Evolutionary conservation across 1,140 invertebrate genomes (phyloP).

Genomic region (Brachionus sp.): DNA sequence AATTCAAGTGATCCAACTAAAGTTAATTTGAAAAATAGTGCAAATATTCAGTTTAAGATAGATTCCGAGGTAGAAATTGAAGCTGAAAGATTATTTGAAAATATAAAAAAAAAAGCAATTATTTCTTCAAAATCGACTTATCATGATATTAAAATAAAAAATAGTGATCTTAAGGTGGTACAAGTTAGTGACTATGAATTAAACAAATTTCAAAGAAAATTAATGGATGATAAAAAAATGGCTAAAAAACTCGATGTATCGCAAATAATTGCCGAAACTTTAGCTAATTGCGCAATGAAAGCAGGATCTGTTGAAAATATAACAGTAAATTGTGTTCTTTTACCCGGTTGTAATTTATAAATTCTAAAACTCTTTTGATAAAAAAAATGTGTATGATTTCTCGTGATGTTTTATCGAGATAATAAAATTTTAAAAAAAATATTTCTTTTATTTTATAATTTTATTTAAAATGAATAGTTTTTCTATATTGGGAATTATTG

Average conservation of each 20-base stretch:
- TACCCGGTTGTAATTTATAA: slow-evolving; percentile 44
- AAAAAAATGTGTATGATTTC: neutral
- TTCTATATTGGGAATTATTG: neutral
- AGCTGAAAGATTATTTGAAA: neutral
- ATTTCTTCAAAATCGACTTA: neutral
- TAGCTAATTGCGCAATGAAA: neutral
- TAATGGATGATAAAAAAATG: slow-evolving; percentile 26
- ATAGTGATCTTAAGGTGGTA: neutral
- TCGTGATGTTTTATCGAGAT: slow-evolving; percentile 8
- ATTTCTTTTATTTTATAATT: neutral
- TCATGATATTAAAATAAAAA: neutral
- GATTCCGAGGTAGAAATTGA: neutral
- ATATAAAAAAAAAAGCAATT: neutral
- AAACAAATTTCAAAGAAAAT: neutral
- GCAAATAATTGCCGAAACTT: neutral
- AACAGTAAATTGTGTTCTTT: slow-evolving; percentile 35
- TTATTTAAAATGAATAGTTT: neutral
- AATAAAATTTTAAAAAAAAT: neutral
- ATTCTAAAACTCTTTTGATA: neutral
- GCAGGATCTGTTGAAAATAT: slow-evolving; percentile 33
- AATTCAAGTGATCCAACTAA: neutral
- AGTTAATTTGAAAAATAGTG: neutral
- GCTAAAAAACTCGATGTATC: slow-evolving; percentile 22
- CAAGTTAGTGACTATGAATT: slow-evolving; percentile 12
- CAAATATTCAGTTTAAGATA: neutral